Percentiles rank a stretch among this genome's conserved stretches.
Evolutionary conservation across 2,113 vertebrate species (phyloP).

Genomic region (Pteronura brasiliensis): DNA sequence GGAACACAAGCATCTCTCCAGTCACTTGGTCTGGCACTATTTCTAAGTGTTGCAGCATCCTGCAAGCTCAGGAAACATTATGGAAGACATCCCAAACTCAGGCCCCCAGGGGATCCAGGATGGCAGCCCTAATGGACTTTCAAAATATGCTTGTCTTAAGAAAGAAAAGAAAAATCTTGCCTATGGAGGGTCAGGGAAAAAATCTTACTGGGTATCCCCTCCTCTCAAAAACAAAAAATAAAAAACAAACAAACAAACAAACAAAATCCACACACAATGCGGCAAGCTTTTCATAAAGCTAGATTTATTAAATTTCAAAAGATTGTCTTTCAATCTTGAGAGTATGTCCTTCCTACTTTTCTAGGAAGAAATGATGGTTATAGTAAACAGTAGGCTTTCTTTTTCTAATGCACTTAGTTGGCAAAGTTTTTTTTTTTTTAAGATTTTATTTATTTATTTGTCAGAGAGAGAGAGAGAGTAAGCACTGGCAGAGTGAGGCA

Average conservation of each 20-base stretch:
- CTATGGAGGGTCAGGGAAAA: background rate
- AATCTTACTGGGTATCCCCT: background rate
- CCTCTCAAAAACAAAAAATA: too few relatives aligned
- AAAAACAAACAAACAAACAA: background rate
- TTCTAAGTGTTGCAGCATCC: slow-evolving; percentile 61
- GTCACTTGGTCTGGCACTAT: slow-evolving; percentile 57
- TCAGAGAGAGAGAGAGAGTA: too few relatives aligned
- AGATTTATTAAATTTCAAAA: background rate
- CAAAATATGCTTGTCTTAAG: background rate
- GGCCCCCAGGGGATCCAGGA: background rate
- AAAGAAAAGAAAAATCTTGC: background rate
- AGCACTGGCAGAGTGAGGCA: too few relatives aligned
- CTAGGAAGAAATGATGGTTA: background rate
- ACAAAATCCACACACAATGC: background rate
- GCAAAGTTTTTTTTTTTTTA: background rate
- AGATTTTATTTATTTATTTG: too few relatives aligned
- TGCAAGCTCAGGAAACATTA: slow-evolving; percentile 23
- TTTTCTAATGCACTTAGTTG: background rate
- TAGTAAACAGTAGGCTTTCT: background rate
- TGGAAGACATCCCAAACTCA: slow-evolving; percentile 14
- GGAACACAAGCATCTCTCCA: slow-evolving; percentile 19
- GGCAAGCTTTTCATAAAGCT: background rate
- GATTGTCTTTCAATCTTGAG: background rate
- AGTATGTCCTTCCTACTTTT: slow-evolving; percentile 20
- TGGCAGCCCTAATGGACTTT: background rate